phyloP scores from a whole-genome alignment of 2,797 vertebrate genomes.

The Dermochelys coriacea region DNA sequence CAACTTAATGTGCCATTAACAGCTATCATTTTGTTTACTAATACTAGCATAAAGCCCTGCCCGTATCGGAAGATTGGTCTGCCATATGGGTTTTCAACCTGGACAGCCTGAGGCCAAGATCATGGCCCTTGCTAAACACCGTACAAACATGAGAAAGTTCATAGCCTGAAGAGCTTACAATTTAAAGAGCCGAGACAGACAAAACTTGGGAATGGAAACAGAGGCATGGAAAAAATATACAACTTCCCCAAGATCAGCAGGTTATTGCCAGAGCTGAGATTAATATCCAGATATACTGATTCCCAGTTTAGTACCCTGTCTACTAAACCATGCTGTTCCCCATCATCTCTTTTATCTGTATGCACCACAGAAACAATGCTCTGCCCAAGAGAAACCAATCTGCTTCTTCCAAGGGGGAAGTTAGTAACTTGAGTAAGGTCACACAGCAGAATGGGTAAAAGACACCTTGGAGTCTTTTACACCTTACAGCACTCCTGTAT shows the following conservation, averaged over 20 bases:
- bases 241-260: neutral
- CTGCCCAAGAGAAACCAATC: neutral
- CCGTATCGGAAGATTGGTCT: neutral
- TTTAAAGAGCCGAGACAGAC: neutral
- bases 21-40: neutral
- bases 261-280: neutral
- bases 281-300: neutral
- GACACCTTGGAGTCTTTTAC: neutral
- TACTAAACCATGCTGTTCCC: neutral
- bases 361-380: neutral
- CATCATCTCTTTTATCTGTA: neutral
- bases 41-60: neutral
- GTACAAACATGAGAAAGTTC: neutral
- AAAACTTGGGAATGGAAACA: conserved; percentile 27
- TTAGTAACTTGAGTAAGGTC: neutral
- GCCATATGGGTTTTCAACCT: neutral
- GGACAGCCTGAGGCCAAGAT: neutral
- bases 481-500: neutral
- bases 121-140: neutral
- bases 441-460: neutral
- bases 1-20: neutral
- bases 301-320: conserved; percentile 27
- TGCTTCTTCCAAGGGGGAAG: neutral
- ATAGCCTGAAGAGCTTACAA: neutral
- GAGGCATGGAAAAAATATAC: neutral